Evolutionary conservation across 2,888 invertebrate species (phyloP).

Genomic region (Orthosia gothica): DNA sequence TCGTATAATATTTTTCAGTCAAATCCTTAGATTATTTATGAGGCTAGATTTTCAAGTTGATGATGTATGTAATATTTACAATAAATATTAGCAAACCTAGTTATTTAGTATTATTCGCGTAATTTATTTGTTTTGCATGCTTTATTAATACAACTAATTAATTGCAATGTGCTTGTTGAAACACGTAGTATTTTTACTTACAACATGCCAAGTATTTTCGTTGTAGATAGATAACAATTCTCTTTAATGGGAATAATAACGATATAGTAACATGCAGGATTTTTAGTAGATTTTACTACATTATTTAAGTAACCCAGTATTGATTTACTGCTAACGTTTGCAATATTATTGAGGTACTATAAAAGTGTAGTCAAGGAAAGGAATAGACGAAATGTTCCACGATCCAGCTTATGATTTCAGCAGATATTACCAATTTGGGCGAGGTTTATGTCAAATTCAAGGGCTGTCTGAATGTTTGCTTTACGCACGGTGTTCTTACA

Average conservation of each 20-base stretch:
- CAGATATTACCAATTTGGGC: neutral
- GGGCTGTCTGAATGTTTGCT: conserved; percentile 3
- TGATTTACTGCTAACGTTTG: neutral
- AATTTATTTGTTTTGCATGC: conserved; percentile 25
- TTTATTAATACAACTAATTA: conserved; percentile 34
- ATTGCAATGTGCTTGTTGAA: conserved; percentile 34
- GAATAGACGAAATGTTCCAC: neutral
- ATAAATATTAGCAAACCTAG: neutral
- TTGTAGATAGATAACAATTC: conserved; percentile 16
- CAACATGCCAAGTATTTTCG: neutral
- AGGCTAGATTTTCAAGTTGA: conserved; percentile 3
- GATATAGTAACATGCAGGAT: neutral
- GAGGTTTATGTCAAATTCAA: neutral
- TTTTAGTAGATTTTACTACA: neutral
- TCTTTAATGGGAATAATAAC: neutral
- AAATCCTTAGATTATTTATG: neutral
- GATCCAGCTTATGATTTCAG: neutral
- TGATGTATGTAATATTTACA: neutral
- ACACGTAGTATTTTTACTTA: conserved; percentile 8
- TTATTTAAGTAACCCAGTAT: neutral
- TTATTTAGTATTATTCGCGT: neutral
- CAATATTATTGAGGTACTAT: neutral
- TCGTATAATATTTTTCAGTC: neutral
- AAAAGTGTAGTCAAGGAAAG: neutral
- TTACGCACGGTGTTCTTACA: conserved; percentile 10